Evolutionary conservation across 2,888 invertebrate species (phyloP).

Genomic region (Drosophila atroscutellata): DNA sequence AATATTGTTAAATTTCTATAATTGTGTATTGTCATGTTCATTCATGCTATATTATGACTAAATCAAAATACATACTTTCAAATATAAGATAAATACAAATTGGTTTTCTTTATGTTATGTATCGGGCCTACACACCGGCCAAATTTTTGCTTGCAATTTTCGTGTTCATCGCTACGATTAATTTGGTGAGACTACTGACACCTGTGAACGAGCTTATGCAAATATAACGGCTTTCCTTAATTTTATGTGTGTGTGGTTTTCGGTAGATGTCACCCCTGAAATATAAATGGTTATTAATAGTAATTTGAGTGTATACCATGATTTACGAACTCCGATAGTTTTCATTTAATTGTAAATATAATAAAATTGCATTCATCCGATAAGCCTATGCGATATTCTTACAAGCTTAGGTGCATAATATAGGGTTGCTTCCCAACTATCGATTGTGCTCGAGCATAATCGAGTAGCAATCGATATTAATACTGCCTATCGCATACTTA

Average conservation of each 20-base stretch:
- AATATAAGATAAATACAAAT: conserved; percentile 54
- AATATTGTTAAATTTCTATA: conserved; percentile 63
- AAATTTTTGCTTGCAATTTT: background rate
- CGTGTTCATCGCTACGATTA: background rate
- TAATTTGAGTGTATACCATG: background rate
- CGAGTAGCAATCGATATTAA: conserved; percentile 40
- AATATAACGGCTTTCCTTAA: background rate
- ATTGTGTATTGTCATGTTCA: conserved; percentile 53
- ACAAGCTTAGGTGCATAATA: background rate
- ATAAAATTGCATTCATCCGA: no score
- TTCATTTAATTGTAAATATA: background rate
- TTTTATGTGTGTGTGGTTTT: background rate
- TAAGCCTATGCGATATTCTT: background rate
- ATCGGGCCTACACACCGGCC: background rate
- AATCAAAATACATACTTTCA: conserved; percentile 71
- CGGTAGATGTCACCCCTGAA: background rate
- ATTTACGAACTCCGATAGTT: background rate
- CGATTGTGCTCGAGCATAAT: conserved; percentile 14
- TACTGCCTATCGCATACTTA: conserved; percentile 45
- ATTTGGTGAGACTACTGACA: background rate
- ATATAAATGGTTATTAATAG: background rate
- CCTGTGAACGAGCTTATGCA: background rate
- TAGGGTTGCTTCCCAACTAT: conserved; percentile 12
- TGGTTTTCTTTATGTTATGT: conserved; percentile 3
- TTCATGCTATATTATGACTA: conserved; percentile 62